Percentiles rank a stretch among this genome's conserved stretches.
Conservation (phyloP, 2,113 vertebrate genomes). For the Cheilinus undulatus region DNA sequence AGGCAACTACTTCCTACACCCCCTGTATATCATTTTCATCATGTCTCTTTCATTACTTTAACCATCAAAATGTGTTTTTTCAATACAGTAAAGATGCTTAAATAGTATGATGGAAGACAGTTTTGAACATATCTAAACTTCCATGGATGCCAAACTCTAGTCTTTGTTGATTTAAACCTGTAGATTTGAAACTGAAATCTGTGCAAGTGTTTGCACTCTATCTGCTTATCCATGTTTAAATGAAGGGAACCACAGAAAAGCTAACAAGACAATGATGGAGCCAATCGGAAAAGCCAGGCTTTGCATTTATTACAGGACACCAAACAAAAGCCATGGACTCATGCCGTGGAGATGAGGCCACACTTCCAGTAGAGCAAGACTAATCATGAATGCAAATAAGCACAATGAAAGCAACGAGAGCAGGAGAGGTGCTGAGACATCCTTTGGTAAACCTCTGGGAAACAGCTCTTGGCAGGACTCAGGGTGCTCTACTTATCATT, state of each 20-base stretch:
- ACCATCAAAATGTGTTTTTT: conserved; percentile 1
- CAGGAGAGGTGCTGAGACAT: conserved; percentile 48
- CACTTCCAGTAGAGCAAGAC: conserved; percentile 68
- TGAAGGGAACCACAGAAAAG: conserved; percentile 39
- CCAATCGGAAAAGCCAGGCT: conserved; percentile 56
- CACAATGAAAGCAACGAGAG: conserved; percentile 61
- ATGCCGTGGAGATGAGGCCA: conserved; percentile 59
- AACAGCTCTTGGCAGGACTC: conserved; percentile 66
- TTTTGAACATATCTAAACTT: neutral
- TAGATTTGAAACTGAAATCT: conserved; percentile 18
- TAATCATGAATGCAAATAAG: conserved; percentile 77
- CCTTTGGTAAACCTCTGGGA: conserved; percentile 70
- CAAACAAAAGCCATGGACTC: conserved; percentile 56
- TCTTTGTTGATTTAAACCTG: neutral
- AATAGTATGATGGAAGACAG: conserved; percentile 3
- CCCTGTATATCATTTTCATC: conserved; percentile 24
- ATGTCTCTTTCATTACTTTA: conserved; percentile 11
- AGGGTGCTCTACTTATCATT: conserved; percentile 63
- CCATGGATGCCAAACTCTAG: conserved; percentile 3
- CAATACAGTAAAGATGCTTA: neutral
- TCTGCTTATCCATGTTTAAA: conserved; percentile 15
- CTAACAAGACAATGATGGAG: conserved; percentile 47
- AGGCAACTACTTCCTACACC: conserved; percentile 49
- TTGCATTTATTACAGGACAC: conserved; percentile 60
- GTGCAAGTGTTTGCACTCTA: conserved; percentile 8